Base-by-base conservation (phyloP, 2,113 vertebrate species). In the Dicerorhinus sumatrensis region DNA sequence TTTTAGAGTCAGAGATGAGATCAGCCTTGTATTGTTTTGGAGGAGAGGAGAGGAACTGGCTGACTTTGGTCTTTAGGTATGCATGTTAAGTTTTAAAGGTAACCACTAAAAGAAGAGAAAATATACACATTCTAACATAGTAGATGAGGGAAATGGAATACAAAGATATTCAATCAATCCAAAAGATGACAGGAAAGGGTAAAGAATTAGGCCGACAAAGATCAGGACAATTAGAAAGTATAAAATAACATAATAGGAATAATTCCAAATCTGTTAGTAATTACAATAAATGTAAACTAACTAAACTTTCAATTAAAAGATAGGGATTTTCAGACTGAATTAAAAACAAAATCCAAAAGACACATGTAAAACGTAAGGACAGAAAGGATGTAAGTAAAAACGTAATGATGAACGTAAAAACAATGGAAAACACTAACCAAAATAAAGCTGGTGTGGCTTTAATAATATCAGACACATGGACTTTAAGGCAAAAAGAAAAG, bases 261-360 rank as follows among this genome's bases (percentile, higher is more conserved):
- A 51, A 54, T 84, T 39, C 39, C 23, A 63, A 72, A 42, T 75
- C 13, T 42, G 31, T 27, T 65, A 23, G 13, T 54, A 16, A 70
- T 65, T 65, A 72, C 29, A 94, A 54, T 86, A 86, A 96, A 94
- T 27, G 27, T 85, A 96, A 96, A 63, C 81, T 51, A 8, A 54
- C 79, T 77, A 94, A 94, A 75, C 21, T 82, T 97, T 39, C 73
- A 65, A 11, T 56, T 83, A 77, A 89, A 70, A 89, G 77, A n/a
- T 56, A 56, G 27, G 39, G 46, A 46, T 58, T 87, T 63, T 62
- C 48, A 31, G 73, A 51, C 11, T 8, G n/a, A 58, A 39, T 54
- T 62, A 21, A 87, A 86, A 73, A 33, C 31, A 39, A 86, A 69
- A 91, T 62, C 33, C 33, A 82, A 81, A 63, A 58, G 84, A 42